A percentile compares a stretch with the other conserved stretches of the same genome.
Conservation (phyloP, 1,140 invertebrate genomes). For the Bombus breviceps region DNA sequence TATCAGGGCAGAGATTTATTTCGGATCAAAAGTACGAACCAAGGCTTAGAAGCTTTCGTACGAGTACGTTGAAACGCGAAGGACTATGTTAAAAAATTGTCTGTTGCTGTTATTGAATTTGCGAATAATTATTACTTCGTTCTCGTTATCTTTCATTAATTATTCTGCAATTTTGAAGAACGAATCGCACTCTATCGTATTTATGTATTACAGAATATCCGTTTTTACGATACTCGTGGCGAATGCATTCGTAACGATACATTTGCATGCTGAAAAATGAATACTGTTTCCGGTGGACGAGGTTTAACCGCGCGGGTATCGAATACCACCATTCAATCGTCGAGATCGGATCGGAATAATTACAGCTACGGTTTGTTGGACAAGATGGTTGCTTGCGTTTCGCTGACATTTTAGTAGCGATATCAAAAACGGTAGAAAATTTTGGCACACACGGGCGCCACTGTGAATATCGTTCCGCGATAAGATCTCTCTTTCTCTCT, state of each 20-base stretch:
- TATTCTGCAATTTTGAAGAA: background rate
- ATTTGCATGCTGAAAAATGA: conserved; percentile 1
- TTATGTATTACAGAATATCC: background rate
- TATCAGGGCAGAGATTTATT: too few relatives aligned
- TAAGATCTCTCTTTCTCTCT: conserved; percentile 39
- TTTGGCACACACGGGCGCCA: conserved; percentile 27
- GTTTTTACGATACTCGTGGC: background rate
- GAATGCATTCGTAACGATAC: background rate
- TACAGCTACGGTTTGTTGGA: conserved; percentile 27
- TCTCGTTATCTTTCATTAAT: background rate
- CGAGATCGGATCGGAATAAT: conserved; percentile 38
- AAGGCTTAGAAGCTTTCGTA: too few relatives aligned
- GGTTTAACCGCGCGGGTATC: background rate
- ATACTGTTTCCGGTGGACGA: background rate
- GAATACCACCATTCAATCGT: conserved; percentile 13
- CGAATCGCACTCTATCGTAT: too few relatives aligned
- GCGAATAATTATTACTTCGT: too few relatives aligned
- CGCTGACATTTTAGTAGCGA: conserved; percentile 14
- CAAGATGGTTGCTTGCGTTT: conserved; percentile 28
- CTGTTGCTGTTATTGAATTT: too few relatives aligned
- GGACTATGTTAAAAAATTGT: too few relatives aligned
- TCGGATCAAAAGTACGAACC: too few relatives aligned
- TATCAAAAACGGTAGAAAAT: conserved; percentile 21
- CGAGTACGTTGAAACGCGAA: too few relatives aligned
- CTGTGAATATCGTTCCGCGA: conserved; percentile 25